A percentile compares a stretch with the other conserved stretches of the same genome.
Conservation (phyloP, 53 echinoderm and acorn worm genomes). For the Henricia sp. region DNA sequence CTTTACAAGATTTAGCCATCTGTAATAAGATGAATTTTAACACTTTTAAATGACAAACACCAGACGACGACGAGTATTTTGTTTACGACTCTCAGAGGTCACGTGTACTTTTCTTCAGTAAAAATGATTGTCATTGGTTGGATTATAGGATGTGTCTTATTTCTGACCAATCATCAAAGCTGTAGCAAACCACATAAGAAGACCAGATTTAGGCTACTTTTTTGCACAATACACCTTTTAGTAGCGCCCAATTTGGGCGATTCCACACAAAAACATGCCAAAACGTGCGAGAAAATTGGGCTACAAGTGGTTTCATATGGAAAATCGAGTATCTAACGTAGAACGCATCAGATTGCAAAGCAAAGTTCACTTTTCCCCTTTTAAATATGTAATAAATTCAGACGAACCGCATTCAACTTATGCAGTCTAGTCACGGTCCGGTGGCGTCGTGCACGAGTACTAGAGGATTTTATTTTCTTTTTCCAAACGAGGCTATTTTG, state of each 20-base stretch:
- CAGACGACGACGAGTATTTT: not conserved
- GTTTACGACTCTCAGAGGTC: too few species aligned
- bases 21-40: not conserved
- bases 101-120: not conserved
- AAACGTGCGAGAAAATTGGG: not conserved
- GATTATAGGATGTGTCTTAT: not conserved
- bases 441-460: too few species aligned
- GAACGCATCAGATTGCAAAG: too few species aligned
- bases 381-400: too few species aligned
- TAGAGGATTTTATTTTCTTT: too few species aligned
- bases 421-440: too few species aligned
- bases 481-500: too few species aligned
- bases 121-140: slow-evolving; percentile 12
- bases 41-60: not conserved
- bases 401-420: too few species aligned
- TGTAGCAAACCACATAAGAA: not conserved
- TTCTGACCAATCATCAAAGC: not conserved
- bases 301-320: not conserved
- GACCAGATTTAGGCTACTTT: slow-evolving; percentile 30
- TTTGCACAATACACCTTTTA: not conserved
- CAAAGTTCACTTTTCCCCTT: too few species aligned
- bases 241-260: slow-evolving; percentile 4
- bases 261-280: not conserved
- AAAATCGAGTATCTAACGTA: too few species aligned
- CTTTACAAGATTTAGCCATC: slow-evolving; percentile 22